phyloP scores from a whole-genome alignment of 2,888 invertebrate genomes.

The Andrena camellia region DNA sequence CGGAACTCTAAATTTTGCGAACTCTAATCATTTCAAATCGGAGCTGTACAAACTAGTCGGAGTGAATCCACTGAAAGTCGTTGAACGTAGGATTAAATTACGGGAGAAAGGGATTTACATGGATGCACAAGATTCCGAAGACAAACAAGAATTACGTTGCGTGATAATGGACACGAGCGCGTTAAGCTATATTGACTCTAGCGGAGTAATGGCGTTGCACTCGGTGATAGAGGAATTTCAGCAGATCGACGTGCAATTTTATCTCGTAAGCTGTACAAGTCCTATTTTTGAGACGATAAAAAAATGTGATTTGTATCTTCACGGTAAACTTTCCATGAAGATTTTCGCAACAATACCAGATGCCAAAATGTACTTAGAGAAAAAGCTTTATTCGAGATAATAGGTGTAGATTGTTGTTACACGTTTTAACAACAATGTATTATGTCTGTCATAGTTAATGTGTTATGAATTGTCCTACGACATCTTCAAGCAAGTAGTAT shows the following conservation, averaged over 20 bases:
- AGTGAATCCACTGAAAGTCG: constrained; percentile 85
- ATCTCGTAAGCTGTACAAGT: constrained; percentile 86
- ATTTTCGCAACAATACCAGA: constrained; percentile 89
- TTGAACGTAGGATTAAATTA: constrained; percentile 84
- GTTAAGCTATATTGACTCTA: constrained; percentile 88
- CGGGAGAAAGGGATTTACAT: constrained; percentile 76
- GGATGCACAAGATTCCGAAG: constrained; percentile 71
- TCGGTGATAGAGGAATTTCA: constrained; percentile 86
- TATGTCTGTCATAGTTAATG: constrained; percentile 6
- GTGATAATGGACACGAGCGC: constrained; percentile 88
- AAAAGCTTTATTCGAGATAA: constrained; percentile 69
- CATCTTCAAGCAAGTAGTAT: not conserved
- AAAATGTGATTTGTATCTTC: constrained; percentile 81
- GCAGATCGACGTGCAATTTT: constrained; percentile 86
- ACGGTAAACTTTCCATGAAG: constrained; percentile 82
- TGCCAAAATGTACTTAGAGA: constrained; percentile 86
- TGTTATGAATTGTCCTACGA: constrained; percentile 14
- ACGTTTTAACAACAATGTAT: constrained; percentile 10
- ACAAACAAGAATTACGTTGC: constrained; percentile 73
- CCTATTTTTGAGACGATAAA: constrained; percentile 83
- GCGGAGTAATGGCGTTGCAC: constrained; percentile 87
- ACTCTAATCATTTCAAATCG: constrained; percentile 87
- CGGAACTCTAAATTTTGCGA: constrained; percentile 90
- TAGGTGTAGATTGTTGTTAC: not conserved
- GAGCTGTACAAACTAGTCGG: constrained; percentile 86